These are phyloP conservation scores for Otus scops DNA, from an alignment of 2,797 vertebrate species.

Conservation along the genomic window DNA sequence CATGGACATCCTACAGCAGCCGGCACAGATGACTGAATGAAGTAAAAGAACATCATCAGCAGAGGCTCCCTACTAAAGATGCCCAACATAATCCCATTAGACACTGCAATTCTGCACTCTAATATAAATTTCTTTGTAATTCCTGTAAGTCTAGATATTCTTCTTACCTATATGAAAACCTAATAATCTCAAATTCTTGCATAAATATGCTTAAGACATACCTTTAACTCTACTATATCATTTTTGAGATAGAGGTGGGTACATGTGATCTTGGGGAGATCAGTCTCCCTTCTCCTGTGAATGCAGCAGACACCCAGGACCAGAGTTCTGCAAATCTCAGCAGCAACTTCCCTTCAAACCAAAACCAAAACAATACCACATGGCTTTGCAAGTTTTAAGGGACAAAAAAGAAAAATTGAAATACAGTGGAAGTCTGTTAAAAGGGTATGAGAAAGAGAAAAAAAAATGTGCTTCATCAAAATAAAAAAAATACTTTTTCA, in stretches of 20 bases:
- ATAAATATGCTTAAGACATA: neutral
- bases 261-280: neutral
- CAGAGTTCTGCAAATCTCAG: neutral
- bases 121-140: neutral
- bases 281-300: neutral
- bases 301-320: accelerated
- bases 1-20: neutral
- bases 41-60: neutral
- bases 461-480: neutral
- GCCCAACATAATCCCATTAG: too few relatives aligned
- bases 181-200: neutral
- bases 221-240: accelerated
- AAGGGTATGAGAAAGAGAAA: neutral
- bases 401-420: neutral
- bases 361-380: neutral
- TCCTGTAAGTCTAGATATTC: neutral
- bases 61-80: neutral
- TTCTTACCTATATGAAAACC: neutral
- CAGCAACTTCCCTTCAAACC: neutral
- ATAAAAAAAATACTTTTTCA: neutral
- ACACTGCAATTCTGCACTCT: neutral
- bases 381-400: neutral
- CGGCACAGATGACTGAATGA: neutral
- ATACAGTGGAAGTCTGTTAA: neutral
- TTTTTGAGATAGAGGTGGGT: neutral